Base-by-base conservation (phyloP, 2,888 invertebrate species). In the Ethmia dodecea region DNA sequence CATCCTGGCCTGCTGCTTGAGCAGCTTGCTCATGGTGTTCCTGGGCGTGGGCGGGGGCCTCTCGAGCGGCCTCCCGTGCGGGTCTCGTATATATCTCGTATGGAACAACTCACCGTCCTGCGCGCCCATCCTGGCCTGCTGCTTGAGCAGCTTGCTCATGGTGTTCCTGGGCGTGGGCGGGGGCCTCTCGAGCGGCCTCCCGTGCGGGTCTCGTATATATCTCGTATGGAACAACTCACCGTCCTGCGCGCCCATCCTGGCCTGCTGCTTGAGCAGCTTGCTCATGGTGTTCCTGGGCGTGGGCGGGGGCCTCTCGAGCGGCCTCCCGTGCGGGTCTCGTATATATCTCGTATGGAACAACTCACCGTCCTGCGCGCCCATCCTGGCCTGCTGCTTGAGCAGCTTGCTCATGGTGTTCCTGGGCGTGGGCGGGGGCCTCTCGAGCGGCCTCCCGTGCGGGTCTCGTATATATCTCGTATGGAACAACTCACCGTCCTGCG, bases 191-290 rank as follows among this genome's bases (percentile, higher is more conserved):
- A 4, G 18, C 18, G 18, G 4, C 5, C 18, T 4, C 5, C 18
- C 18, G 18, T 18, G 18, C 18, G 18, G n/a, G n/a, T n/a, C n/a
- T n/a, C n/a, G n/a, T n/a, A n/a, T n/a, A n/a, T n/a, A n/a, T n/a
- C n/a, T n/a, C n/a, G n/a, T n/a, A n/a, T n/a, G n/a, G n/a, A n/a
- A n/a, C n/a, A n/a, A n/a, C n/a, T n/a, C 20, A n/a, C 9, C 22
- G n/a, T n/a, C 35, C 56, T 30, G 42, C 16, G 25, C 18, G 31
- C 13, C 15, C 40, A 54, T 61, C 60, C 69, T 67, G 48, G 81
- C 75, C 68, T 81, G 80, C 55, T 71, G 71, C 61, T 86, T 86
- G 33, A 86, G 77, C 65, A 86, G 67, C 63, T 86, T 86, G 73
- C 77, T 80, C 86, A 86, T 86, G 47, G 86, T 86, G 78, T 33